Evolutionary conservation across 2,888 invertebrate genomes (phyloP).

Genomic region (Rhamphomyia laevipes): DNA sequence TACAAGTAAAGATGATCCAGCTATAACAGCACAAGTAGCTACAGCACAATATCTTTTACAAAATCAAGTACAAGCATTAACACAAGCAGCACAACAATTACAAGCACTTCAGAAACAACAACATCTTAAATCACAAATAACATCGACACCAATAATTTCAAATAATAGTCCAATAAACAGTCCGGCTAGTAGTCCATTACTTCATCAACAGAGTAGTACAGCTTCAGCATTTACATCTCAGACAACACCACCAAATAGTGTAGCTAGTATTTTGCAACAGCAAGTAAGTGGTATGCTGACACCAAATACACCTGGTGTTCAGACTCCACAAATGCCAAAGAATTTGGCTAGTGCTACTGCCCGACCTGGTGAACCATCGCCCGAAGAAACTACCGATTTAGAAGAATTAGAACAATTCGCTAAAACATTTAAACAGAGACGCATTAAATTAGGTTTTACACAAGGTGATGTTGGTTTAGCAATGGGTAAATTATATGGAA

Average conservation of each 20-base stretch:
- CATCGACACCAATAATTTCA: constrained; percentile 30
- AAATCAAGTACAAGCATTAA: constrained; percentile 62
- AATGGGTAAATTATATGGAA: constrained; percentile 96
- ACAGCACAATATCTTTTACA: constrained; percentile 63
- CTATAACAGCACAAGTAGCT: constrained; percentile 33
- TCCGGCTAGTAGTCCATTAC: constrained; percentile 32
- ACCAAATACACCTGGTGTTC: constrained; percentile 45
- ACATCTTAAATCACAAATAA: constrained; percentile 37
- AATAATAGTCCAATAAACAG: constrained; percentile 32
- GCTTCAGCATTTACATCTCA: constrained; percentile 10
- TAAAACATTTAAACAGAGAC: constrained; percentile 92
- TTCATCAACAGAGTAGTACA: constrained; percentile 14
- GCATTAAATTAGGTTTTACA: constrained; percentile 97
- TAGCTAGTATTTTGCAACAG: constrained; percentile 19
- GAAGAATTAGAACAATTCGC: constrained; percentile 98
- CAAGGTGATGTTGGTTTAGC: constrained; percentile 98
- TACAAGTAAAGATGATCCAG: constrained; percentile 29
- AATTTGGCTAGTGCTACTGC: constrained; percentile 41
- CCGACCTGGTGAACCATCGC: constrained; percentile 66
- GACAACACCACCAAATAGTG: constrained; percentile 43
- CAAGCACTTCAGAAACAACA: constrained; percentile 65
- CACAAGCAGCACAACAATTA: constrained; percentile 73
- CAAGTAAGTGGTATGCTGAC: constrained; percentile 42
- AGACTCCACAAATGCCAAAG: constrained; percentile 44
- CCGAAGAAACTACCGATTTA: constrained; percentile 92